A percentile compares a stretch with the other conserved stretches of the same genome.
Evolutionary conservation across 2,888 invertebrate genomes (phyloP).

Genomic region (Morpho deidamia): DNA sequence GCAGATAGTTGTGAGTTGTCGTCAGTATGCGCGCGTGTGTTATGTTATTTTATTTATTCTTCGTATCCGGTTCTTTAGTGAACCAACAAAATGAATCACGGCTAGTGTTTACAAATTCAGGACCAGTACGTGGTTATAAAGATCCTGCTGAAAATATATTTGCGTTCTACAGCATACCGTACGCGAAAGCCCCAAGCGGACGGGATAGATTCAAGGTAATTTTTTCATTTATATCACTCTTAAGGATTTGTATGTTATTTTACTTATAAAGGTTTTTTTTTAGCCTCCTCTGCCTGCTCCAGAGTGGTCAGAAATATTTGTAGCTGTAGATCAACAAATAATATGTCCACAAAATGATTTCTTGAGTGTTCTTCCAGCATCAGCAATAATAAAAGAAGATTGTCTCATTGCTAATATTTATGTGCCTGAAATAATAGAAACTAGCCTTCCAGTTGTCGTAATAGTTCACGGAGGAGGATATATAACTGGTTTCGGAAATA

Average conservation of each 20-base stretch:
- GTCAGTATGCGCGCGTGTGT: background rate
- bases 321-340: conserved; percentile 30
- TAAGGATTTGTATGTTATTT: background rate
- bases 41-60: background rate
- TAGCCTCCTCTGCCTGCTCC: conserved; percentile 43
- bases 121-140: conserved; percentile 34
- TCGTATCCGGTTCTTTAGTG: too few species aligned
- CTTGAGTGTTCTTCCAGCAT: conserved; percentile 3
- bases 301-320: conserved; percentile 27
- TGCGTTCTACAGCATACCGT: conserved; percentile 45
- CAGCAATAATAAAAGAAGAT: conserved; percentile 27
- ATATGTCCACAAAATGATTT: conserved; percentile 27
- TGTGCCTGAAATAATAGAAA: conserved; percentile 31
- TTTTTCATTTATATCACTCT: background rate
- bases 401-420: conserved; percentile 36
- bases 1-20: background rate
- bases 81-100: background rate
- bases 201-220: conserved; percentile 40
- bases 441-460: conserved; percentile 49
- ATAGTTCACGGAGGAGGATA: conserved; percentile 62
- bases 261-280: conserved; percentile 1
- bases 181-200: conserved; percentile 49
- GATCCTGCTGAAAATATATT: conserved; percentile 32
- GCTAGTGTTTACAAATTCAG: background rate
- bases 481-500: conserved; percentile 43